Percentiles rank a stretch among this genome's conserved stretches.
phyloP scores from a whole-genome alignment of 2,888 invertebrate genomes.

The Oscheius sp. region DNA sequence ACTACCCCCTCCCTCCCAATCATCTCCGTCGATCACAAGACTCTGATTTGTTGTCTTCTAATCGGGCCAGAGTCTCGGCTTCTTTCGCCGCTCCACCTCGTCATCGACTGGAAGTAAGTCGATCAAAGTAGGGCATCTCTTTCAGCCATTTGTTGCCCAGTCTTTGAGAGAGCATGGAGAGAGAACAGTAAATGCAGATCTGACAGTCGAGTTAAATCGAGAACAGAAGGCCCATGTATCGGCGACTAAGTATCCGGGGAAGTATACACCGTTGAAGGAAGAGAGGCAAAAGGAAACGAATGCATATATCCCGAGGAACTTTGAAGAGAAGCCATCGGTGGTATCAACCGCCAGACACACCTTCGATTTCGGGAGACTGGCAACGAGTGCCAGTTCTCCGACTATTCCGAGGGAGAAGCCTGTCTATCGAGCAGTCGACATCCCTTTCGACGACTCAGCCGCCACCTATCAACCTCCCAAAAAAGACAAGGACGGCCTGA shows the following conservation, averaged over 20 bases:
- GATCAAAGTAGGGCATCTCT: conserved; percentile 15
- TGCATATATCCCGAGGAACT: background rate
- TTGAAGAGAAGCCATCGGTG: background rate
- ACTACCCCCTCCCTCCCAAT: conserved; percentile 28
- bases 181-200: conserved; percentile 33
- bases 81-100: conserved; percentile 15
- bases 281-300: background rate
- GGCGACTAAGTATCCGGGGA: conserved; percentile 47
- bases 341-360: conserved; percentile 11
- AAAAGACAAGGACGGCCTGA: conserved; percentile 36
- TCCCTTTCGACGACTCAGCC: conserved; percentile 53
- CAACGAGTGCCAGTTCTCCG: conserved; percentile 24
- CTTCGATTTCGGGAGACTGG: conserved; percentile 2
- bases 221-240: conserved; percentile 54
- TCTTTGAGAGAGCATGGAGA: conserved; percentile 25
- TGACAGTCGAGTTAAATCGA: conserved; percentile 52
- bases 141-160: conserved; percentile 31
- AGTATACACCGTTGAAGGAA: conserved; percentile 7
- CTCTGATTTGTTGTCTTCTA: conserved; percentile 10
- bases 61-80: conserved; percentile 26
- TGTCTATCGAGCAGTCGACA: conserved; percentile 53
- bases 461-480: conserved; percentile 40
- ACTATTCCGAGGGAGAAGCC: conserved; percentile 11
- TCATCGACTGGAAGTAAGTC: conserved; percentile 18
- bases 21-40: conserved; percentile 17